Evolutionary conservation across 2,113 vertebrate species (phyloP).

Genomic region (Rynchops niger): DNA sequence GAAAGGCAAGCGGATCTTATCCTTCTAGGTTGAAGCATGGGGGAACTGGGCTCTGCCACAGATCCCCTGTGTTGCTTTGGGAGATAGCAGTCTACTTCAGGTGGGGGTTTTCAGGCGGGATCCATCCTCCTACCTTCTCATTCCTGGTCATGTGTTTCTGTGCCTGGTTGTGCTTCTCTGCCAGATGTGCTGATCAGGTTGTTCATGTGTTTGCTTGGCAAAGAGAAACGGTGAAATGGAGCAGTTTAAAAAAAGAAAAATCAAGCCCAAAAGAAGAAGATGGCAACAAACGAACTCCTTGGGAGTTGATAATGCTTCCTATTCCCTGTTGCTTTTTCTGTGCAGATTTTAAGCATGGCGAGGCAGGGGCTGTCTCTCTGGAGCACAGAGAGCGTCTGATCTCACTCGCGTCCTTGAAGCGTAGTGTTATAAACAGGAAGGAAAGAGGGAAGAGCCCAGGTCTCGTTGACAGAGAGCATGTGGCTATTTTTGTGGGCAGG

Average conservation of each 20-base stretch:
- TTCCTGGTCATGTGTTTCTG: neutral
- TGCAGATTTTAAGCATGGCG: neutral
- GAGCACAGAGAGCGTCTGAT: neutral
- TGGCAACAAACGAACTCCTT: neutral
- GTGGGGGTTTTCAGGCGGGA: neutral
- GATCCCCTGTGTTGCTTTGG: neutral
- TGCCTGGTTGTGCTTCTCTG: neutral
- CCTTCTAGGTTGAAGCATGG: neutral
- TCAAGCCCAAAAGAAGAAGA: neutral
- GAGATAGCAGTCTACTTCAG: neutral
- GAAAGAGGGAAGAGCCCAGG: neutral
- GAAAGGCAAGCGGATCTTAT: neutral
- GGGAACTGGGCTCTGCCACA: neutral
- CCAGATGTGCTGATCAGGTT: neutral
- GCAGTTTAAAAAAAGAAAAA: neutral
- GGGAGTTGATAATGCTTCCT: neutral
- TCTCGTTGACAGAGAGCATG: neutral
- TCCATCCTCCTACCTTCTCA: neutral
- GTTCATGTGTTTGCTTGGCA: neutral
- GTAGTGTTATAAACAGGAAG: neutral
- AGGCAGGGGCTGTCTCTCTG: neutral
- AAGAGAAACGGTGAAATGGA: neutral
- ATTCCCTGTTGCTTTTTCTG: neutral
- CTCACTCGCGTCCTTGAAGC: neutral
- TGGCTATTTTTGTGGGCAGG: neutral